phyloP scores from a whole-genome alignment of 2,888 invertebrate genomes.

The Xestobium rufovillosum region DNA sequence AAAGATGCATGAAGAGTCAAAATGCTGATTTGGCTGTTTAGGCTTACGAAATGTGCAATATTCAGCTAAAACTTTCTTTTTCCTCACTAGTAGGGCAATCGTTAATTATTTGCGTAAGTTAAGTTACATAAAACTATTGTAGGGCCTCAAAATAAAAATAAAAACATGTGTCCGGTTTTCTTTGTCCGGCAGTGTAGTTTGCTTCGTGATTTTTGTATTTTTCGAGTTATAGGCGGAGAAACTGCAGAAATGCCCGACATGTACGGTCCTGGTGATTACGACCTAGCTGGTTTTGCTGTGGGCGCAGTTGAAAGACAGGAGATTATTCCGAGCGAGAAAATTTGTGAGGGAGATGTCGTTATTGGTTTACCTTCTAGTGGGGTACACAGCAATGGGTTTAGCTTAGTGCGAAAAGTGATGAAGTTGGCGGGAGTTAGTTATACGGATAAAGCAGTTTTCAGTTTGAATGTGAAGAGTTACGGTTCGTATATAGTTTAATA shows the following conservation, averaged over 20 bases:
- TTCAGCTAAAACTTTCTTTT: too few species aligned
- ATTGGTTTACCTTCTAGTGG: conserved; percentile 86
- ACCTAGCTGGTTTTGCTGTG: conserved; percentile 92
- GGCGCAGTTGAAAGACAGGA: conserved; percentile 76
- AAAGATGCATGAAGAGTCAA: too few species aligned
- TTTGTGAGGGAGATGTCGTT: conserved; percentile 69
- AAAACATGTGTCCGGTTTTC: too few species aligned
- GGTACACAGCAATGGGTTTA: conserved; percentile 92
- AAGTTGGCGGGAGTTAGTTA: conserved; percentile 58
- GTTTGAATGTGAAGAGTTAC: conserved; percentile 56
- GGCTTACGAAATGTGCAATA: too few species aligned
- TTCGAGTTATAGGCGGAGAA: conserved; percentile 90
- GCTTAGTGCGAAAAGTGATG: conserved; percentile 75
- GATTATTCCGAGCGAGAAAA: conserved; percentile 61
- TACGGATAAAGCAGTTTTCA: conserved; percentile 63
- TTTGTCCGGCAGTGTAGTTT: too few species aligned
- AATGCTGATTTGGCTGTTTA: too few species aligned
- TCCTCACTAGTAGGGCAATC: too few species aligned
- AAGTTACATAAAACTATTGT: too few species aligned
- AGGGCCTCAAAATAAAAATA: too few species aligned
- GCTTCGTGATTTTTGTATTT: too few species aligned
- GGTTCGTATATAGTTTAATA: too few species aligned
- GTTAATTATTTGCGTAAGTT: too few species aligned
- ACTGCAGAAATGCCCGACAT: conserved; percentile 98
- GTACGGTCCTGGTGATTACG: conserved; percentile 82